Percentiles rank a stretch among this genome's conserved stretches.
Evolutionary conservation across 2,113 vertebrate species (phyloP).

Genomic region (Cyprinus carpio): DNA sequence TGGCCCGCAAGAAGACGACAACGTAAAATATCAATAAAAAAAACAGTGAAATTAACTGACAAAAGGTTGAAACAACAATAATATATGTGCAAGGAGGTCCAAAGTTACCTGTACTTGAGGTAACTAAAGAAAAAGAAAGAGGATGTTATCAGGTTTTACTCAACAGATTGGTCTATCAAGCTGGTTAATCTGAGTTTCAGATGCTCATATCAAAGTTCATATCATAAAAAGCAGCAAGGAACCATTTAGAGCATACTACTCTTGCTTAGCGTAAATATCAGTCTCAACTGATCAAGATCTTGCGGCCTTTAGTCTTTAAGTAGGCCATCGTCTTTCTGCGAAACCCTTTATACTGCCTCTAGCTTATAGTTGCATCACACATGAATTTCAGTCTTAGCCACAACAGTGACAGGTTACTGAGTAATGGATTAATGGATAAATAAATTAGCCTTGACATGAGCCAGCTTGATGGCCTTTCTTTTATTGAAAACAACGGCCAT

Average conservation of each 20-base stretch:
- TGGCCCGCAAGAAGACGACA: neutral
- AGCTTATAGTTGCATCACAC: constrained; percentile 16
- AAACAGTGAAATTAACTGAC: neutral
- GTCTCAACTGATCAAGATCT: neutral
- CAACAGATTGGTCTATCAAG: neutral
- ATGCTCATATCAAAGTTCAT: neutral
- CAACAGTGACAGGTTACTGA: neutral
- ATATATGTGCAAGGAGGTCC: too few relatives aligned
- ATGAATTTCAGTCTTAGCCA: neutral
- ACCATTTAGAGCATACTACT: neutral
- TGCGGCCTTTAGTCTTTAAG: neutral
- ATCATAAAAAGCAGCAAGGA: neutral
- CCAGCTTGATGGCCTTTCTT: neutral
- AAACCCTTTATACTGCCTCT: constrained; percentile 36
- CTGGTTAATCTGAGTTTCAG: neutral
- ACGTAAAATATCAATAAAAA: neutral
- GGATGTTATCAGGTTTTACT: too few relatives aligned
- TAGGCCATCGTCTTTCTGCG: neutral
- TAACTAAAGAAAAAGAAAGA: too few relatives aligned
- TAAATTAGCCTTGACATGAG: neutral
- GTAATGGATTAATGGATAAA: neutral
- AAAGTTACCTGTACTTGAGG: too few relatives aligned
- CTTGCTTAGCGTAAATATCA: neutral
- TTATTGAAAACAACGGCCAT: neutral
- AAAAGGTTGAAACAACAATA: neutral